Conservation (phyloP, 2,113 vertebrate species). For the Edolisoma coerulescens region DNA sequence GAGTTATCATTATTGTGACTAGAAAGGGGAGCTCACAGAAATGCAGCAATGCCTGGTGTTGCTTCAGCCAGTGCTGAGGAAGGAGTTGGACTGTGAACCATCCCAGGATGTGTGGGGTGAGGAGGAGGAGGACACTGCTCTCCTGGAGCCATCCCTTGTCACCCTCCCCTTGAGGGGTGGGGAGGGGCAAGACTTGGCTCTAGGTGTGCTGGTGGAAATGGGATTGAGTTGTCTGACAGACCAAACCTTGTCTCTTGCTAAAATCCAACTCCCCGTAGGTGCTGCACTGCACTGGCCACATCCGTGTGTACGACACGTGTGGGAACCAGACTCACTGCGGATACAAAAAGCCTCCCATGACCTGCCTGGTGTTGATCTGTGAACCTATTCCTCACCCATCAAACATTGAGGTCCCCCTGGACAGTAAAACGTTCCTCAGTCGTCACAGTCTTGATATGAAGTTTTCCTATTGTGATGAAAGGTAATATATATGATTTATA, state of each 20-base stretch:
- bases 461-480: constrained; percentile 98
- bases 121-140: not conserved
- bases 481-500: constrained; percentile 67
- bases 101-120: not conserved
- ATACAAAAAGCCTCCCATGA: constrained; percentile 84
- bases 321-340: constrained; percentile 75
- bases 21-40: not conserved
- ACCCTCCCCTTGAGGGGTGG: not conserved
- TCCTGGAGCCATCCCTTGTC: not conserved
- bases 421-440: constrained; percentile 98
- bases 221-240: not conserved
- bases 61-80: not conserved
- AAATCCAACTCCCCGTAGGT: constrained; percentile 71
- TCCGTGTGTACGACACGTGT: constrained; percentile 79
- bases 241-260: not conserved
- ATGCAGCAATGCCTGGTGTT: not conserved
- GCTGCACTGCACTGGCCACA: constrained; percentile 91
- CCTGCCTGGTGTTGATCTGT: constrained; percentile 93
- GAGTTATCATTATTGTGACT: not conserved
- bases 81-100: not conserved
- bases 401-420: constrained; percentile 96
- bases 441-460: constrained; percentile 99
- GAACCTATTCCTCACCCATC: constrained; percentile 96
- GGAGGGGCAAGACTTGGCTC: not conserved
- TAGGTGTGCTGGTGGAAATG: not conserved